Percentiles rank a stretch among this genome's conserved stretches.
phyloP scores from a whole-genome alignment of 2,888 invertebrate genomes.

The Heteromurus nitidus region DNA sequence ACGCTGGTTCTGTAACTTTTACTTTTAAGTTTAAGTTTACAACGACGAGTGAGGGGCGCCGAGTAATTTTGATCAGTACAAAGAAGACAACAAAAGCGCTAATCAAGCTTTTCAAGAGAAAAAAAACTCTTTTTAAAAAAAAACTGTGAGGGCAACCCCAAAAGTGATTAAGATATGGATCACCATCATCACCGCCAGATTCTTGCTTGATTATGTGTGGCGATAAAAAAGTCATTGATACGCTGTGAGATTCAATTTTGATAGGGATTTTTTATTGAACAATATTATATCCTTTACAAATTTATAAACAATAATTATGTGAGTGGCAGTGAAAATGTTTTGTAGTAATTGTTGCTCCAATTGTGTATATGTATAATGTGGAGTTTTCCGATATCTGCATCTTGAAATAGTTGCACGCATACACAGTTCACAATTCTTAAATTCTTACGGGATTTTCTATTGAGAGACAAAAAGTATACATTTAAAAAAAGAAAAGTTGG shows the following conservation, averaged over 20 bases:
- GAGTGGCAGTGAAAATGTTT: background rate
- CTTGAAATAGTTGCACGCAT: background rate
- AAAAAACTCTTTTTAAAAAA: background rate
- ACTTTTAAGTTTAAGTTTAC: background rate
- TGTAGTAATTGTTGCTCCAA: no score
- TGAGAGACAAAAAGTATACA: no score
- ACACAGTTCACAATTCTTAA: background rate
- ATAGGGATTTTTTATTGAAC: background rate
- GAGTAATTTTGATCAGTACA: background rate
- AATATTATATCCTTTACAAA: background rate
- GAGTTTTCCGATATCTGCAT: background rate
- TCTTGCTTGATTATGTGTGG: no score
- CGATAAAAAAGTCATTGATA: background rate
- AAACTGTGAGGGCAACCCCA: background rate
- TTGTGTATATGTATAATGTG: background rate
- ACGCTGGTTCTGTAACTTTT: no score
- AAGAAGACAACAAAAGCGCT: constrained; percentile 14
- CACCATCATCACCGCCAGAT: no score
- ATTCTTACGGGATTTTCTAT: background rate
- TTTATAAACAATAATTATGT: background rate
- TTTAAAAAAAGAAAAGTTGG: no score
- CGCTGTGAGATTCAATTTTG: background rate
- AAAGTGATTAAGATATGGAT: background rate
- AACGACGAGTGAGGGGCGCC: background rate
- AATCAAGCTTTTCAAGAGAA: background rate